Evolutionary conservation across 2,888 invertebrate genomes (phyloP), one percentile per base, ranked within the genome.

Genomic region (Drosophila flavopinicola): DNA sequence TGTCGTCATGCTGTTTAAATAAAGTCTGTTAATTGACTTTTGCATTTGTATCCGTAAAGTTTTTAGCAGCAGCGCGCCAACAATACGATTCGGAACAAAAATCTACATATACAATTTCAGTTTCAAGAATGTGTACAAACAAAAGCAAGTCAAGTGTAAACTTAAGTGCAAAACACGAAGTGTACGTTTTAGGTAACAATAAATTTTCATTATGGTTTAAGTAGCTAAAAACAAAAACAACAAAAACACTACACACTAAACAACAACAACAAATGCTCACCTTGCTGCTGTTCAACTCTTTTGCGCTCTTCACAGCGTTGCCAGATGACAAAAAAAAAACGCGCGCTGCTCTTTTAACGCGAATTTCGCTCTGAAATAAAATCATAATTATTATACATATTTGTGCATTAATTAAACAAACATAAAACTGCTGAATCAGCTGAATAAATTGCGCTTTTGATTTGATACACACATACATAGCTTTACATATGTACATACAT

Each of bases 11-110:
- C 42, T 58, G 47, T 69, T 73, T 73, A 60, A 72, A 73, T 72
- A 72, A 70, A 61, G 57, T 44, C 47, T 64, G 85, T 59, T 78
- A 85, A 80, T 78, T 84, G 66, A 69, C 63, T 70, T 71, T 71
- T 59, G 66, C 56, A 57, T 53, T 60, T 52, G 64, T 44, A 68
- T 61, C 63, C 65, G 68, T 49, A 39, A 49, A 45, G 32, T 37
- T 54, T 67, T 58, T 73, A 76, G 52, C 75, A 75, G 58, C 63
- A 66, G 66, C 66, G 37, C 58, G 65, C 58, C 61, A 76, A 66
- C 57, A 66, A 66, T 58, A 60, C 75, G 59, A 42, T 56, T 52
- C 37, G 23, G 6, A 27, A 39, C 49, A 32, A 35, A 65, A 60
- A 29, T 42, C 5, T 52, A 47, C 48, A 47, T 39, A 24, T 54